phyloP scores from a whole-genome alignment of 2,113 vertebrate genomes.

The Oenanthe melanoleuca region DNA sequence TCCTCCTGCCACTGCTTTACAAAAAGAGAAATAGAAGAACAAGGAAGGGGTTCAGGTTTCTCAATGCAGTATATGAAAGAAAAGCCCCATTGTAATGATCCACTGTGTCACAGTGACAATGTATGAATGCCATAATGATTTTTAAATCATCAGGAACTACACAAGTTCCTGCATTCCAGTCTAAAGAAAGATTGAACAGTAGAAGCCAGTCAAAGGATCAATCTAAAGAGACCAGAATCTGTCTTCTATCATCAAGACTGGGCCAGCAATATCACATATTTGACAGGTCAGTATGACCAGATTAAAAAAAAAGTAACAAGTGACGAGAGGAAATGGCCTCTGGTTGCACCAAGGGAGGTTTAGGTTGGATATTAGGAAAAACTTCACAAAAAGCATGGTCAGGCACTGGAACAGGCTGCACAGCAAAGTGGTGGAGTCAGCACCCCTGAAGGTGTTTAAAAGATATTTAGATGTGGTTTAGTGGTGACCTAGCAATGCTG shows the following conservation, averaged over 20 bases:
- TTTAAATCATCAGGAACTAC: not conserved
- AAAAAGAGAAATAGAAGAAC: not conserved
- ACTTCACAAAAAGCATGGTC: not conserved
- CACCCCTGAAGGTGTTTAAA: no score
- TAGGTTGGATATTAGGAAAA: not conserved
- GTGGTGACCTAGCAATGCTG: not conserved
- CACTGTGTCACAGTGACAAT: not conserved
- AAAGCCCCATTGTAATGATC: not conserved
- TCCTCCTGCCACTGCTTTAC: slow-evolving; percentile 31
- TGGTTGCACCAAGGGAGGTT: not conserved
- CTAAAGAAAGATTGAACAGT: not conserved
- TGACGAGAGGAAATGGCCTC: not conserved
- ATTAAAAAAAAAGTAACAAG: not conserved
- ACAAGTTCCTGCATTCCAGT: not conserved
- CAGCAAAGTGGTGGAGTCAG: not conserved
- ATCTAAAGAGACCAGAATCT: not conserved
- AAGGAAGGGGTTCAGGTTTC: slow-evolving; percentile 2
- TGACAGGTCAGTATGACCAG: not conserved
- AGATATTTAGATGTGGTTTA: not conserved
- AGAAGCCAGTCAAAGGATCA: not conserved
- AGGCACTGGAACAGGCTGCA: not conserved
- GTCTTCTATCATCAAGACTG: not conserved
- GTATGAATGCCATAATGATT: not conserved
- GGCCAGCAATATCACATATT: not conserved
- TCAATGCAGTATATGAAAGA: not conserved